phyloP scores from a whole-genome alignment of 2,113 vertebrate genomes.

The Rhegmatorhina hoffmannsi region DNA sequence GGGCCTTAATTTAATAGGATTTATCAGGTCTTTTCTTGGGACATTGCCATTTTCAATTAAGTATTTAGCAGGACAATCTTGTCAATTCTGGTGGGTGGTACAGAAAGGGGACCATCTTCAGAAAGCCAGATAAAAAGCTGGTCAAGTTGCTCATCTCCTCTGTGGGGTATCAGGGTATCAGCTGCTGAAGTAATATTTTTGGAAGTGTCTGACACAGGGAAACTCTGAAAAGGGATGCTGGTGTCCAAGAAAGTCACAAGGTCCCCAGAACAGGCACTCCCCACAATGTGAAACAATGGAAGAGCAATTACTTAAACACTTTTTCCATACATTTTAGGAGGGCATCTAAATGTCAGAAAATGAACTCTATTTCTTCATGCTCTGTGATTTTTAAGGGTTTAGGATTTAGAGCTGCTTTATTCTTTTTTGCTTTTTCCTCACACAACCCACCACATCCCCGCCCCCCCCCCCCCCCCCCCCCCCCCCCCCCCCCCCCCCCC shows the following conservation, averaged over 20 bases:
- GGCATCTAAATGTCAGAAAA: background rate
- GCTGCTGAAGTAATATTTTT: background rate
- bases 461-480: no score
- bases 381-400: background rate
- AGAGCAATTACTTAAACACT: background rate
- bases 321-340: background rate
- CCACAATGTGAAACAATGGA: background rate
- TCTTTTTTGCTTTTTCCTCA: background rate
- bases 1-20: background rate
- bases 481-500: no score
- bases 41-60: fast-evolving
- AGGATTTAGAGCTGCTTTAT: background rate
- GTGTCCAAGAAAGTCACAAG: background rate
- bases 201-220: background rate
- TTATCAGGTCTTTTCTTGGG: background rate
- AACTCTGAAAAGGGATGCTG: background rate
- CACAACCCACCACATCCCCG: no score
- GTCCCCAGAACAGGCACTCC: background rate
- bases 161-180: fast-evolving
- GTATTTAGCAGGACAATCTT: background rate
- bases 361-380: background rate
- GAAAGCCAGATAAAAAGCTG: background rate
- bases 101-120: background rate
- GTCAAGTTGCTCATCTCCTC: fast-evolving
- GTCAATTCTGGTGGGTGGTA: fast-evolving